phyloP scores from a whole-genome alignment of 2,113 vertebrate genomes.

The Pelusios castaneus region DNA sequence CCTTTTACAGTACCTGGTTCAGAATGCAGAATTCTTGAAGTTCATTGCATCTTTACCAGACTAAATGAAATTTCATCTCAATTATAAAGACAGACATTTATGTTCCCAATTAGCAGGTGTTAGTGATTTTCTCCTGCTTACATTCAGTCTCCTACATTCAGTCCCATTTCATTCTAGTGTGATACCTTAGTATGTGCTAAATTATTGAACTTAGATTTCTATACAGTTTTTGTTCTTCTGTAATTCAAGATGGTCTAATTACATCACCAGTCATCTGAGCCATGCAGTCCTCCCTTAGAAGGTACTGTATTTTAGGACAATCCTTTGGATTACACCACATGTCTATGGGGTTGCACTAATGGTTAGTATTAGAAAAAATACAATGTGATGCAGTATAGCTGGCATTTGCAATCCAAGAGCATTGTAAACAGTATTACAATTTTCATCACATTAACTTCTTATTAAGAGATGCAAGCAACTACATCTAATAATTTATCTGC shows the following conservation, averaged over 20 bases:
- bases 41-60: background rate
- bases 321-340: background rate
- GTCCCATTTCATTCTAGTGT: too few relatives aligned
- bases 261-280: background rate
- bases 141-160: background rate
- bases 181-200: background rate
- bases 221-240: background rate
- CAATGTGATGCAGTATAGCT: background rate
- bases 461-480: background rate
- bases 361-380: background rate
- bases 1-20: conserved; percentile 58
- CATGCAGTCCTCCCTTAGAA: background rate
- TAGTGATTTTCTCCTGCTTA: background rate
- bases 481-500: background rate
- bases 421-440: background rate
- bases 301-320: background rate
- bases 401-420: background rate
- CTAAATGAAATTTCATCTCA: background rate
- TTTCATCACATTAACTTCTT: background rate
- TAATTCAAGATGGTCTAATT: background rate
- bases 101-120: background rate
- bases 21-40: background rate
- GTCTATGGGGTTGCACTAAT: background rate
- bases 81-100: background rate
- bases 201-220: background rate